Conservation (phyloP, 2,888 invertebrate genomes). For the Hemicrepidius hirtus region DNA sequence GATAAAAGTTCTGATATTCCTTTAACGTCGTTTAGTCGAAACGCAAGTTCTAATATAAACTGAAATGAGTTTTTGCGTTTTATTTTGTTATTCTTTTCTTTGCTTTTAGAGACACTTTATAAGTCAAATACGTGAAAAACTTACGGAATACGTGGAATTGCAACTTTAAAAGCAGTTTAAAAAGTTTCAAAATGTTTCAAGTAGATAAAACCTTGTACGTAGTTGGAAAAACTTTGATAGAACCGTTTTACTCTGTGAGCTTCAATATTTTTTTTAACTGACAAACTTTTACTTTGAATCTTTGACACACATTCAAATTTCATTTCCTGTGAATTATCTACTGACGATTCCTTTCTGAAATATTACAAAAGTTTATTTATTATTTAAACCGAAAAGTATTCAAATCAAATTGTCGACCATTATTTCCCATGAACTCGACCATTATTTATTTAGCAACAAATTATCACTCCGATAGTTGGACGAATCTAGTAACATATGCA, state of each 20-base stretch:
- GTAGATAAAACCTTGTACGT: conserved; percentile 22
- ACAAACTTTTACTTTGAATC: background rate
- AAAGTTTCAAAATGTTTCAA: conserved; percentile 15
- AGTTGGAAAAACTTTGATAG: conserved; percentile 24
- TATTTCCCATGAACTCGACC: too few species aligned
- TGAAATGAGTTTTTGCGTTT: conserved; percentile 23
- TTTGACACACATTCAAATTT: background rate
- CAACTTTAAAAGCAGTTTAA: conserved; percentile 28
- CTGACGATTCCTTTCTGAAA: too few species aligned
- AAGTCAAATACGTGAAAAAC: conserved; percentile 29
- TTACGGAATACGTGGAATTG: conserved; percentile 20
- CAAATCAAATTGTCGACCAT: too few species aligned
- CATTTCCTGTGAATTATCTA: too few species aligned
- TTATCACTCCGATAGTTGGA: too few species aligned
- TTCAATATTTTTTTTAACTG: conserved; percentile 12
- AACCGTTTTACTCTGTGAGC: background rate
- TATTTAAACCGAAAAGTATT: too few species aligned
- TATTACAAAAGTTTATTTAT: too few species aligned
- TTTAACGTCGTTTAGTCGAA: conserved; percentile 26
- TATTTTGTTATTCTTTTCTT: conserved; percentile 30
- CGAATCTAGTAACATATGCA: too few species aligned
- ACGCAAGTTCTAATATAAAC: conserved; percentile 21
- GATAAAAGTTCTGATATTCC: conserved; percentile 27
- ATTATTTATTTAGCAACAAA: too few species aligned
- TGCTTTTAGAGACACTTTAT: conserved; percentile 21